Base-by-base conservation (phyloP, 2,888 invertebrate genomes). In the Alviniconcha strummeri region DNA sequence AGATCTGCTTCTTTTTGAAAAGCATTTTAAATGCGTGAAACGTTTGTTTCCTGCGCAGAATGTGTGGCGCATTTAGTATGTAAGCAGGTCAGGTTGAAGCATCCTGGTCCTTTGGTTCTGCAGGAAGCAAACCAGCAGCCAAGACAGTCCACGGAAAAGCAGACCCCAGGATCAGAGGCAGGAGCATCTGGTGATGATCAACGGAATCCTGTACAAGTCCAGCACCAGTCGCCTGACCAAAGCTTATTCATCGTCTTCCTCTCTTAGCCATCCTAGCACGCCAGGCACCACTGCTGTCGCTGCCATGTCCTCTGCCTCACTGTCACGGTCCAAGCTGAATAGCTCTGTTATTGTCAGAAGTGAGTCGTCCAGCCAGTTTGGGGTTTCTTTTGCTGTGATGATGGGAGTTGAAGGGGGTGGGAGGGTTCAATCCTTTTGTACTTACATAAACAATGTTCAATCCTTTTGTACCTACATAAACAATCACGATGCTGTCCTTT, bases 131-230 rank as follows among this genome's bases (percentile, higher is more conserved):
- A 69, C 71, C 11, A 71, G 80, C 54, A 13, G 9, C 19, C 17
- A 71, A 17, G 7, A n/a, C 60, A 78, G 36, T 55, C 15, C 78
- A 4, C n/a, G 17, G 17, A 74, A 72, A 15, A 19, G 17, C 17
- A 60, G 57, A 15, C 8, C 17, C n/a, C n/a, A 56, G 55, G 15
- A 7, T 7, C 55, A 15, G 8, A 67, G 57, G 19, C 57, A 36
- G 17, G 76, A 71, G 0, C 84, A 82, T 52, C 81, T 88, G 69
- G 86, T 89, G 19, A 79, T 89, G 77, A 89, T 89, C 64, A 88
- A 88, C 84, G 89, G 90, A 52, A 85, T 88, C 69, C 52, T 88
- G 83, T 89, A 89, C 84, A 88, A 84, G 67, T 88, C 89, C 1
- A 86, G 84, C 54, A 76, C 82, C 11, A 88, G 86, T 13, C 83